These are phyloP conservation scores for Tonatia bakeri DNA, from an alignment of 2,113 vertebrate species.

Conservation along the genomic window DNA sequence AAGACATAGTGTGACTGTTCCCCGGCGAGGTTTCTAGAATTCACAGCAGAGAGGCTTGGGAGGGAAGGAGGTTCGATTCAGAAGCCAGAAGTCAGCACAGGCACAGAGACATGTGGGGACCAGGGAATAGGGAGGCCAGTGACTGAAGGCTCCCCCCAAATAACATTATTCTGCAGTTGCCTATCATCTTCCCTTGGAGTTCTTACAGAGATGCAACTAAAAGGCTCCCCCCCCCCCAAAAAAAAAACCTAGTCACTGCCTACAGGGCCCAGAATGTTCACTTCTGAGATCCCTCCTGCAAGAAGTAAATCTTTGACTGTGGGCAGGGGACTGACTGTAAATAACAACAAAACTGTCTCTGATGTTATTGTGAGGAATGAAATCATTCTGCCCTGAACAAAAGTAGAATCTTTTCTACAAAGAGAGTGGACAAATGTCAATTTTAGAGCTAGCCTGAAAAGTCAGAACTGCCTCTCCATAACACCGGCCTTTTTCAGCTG, in stretches of 20 bases:
- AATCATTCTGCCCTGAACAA: background rate
- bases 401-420: slow-evolving; percentile 13
- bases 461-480: background rate
- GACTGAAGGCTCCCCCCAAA: background rate
- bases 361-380: background rate
- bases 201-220: background rate
- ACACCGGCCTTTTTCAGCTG: background rate
- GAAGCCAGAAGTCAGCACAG: background rate
- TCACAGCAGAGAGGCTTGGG: background rate
- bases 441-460: background rate
- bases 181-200: background rate
- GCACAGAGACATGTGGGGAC: background rate
- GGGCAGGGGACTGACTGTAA: background rate
- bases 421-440: background rate
- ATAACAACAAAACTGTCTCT: background rate
- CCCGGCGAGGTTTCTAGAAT: background rate
- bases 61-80: background rate
- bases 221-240: no score
- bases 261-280: background rate
- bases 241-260: background rate
- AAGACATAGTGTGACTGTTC: background rate
- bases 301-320: background rate
- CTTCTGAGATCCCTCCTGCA: background rate
- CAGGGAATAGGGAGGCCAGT: background rate
- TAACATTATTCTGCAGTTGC: background rate